Evolutionary conservation across 2,797 vertebrate genomes (phyloP).

Genomic region (Rachycentron canadum): DNA sequence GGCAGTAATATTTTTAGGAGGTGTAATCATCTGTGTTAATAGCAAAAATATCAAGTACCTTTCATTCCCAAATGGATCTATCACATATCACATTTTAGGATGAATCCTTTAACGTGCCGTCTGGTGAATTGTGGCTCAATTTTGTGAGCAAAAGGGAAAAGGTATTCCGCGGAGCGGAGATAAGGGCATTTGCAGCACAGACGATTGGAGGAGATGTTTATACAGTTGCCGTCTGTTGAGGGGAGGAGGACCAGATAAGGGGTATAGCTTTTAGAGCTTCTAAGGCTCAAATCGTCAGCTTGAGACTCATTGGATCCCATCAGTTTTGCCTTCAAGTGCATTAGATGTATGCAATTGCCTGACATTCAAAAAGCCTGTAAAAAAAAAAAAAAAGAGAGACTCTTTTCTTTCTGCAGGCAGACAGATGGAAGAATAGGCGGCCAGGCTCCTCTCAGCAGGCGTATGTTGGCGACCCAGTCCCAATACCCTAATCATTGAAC

Average conservation of each 20-base stretch:
- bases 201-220: slow-evolving; percentile 60
- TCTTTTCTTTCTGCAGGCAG: slow-evolving; percentile 59
- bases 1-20: slow-evolving; percentile 8
- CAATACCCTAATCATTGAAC: slow-evolving; percentile 40
- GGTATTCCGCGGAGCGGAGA: slow-evolving; percentile 62
- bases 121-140: slow-evolving; percentile 68
- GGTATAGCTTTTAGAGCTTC: slow-evolving; percentile 68
- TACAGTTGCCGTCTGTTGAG: slow-evolving; percentile 57
- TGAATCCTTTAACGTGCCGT: slow-evolving; percentile 61
- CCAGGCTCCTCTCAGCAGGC: slow-evolving; percentile 72
- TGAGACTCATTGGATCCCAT: slow-evolving; percentile 63
- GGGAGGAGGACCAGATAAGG: slow-evolving; percentile 74
- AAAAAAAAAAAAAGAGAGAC: slow-evolving; percentile 46
- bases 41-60: slow-evolving; percentile 34
- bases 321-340: slow-evolving; percentile 70
- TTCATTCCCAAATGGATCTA: slow-evolving; percentile 52
- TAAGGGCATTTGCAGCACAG: slow-evolving; percentile 66
- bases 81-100: slow-evolving; percentile 56
- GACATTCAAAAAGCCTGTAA: slow-evolving; percentile 57
- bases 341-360: slow-evolving; percentile 65
- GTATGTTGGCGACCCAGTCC: slow-evolving; percentile 41
- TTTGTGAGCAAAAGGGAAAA: slow-evolving; percentile 56
- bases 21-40: slow-evolving; percentile 15
- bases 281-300: slow-evolving; percentile 69
- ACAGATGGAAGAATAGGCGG: slow-evolving; percentile 72